These are phyloP conservation scores for Phoebastria nigripes DNA, from an alignment of 2,797 vertebrate genomes.

Conservation along the genomic window DNA sequence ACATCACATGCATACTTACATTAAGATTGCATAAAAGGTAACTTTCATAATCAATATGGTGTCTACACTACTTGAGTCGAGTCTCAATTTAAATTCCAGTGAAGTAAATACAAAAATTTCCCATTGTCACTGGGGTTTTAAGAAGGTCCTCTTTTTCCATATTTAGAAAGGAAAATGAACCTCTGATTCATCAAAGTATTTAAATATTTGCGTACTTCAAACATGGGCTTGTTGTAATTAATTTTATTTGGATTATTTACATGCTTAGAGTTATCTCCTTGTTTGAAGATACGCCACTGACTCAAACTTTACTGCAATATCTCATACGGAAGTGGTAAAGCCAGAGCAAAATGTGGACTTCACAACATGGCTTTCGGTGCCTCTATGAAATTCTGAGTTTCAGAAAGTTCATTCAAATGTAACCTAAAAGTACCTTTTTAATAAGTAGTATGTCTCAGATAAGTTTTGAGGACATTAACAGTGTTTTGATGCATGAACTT, in stretches of 20 bases:
- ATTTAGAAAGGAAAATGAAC: not conserved
- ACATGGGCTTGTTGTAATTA: not conserved
- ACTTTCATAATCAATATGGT: not conserved
- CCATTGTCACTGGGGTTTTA: not conserved
- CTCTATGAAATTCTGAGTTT: not conserved
- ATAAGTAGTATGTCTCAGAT: not conserved
- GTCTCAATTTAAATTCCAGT: not conserved
- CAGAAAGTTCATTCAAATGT: not conserved
- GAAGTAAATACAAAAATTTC: not conserved
- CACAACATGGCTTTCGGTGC: fast-evolving
- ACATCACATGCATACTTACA: not conserved
- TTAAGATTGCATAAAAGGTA: not conserved
- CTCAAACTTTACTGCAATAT: not conserved
- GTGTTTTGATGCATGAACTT: not conserved
- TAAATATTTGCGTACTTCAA: not conserved
- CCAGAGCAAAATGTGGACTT: not conserved
- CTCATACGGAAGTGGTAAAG: not conserved
- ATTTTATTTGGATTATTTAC: not conserved
- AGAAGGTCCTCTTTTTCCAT: not conserved
- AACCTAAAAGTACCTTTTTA: not conserved
- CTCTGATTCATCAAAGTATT: not conserved
- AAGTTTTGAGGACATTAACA: not conserved
- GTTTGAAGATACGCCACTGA: not conserved
- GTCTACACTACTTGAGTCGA: not conserved
- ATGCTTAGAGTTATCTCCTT: not conserved